These are phyloP conservation scores for Actinernus sp. DNA, from an alignment of 92 coral and sea anemone species.

Conservation along the genomic window DNA sequence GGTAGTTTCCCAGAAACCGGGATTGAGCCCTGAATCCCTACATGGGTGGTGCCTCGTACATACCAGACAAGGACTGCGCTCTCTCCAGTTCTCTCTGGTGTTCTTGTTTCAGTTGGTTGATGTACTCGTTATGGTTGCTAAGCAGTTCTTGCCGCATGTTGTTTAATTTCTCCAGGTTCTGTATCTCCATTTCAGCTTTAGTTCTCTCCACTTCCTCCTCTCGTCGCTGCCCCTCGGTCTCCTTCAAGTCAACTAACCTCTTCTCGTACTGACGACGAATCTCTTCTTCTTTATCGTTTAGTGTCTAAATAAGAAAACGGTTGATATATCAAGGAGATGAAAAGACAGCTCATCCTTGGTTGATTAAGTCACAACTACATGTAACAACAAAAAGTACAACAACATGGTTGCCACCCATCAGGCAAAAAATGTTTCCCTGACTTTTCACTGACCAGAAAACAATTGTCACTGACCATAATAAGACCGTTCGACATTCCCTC, in stretches of 20 bases:
- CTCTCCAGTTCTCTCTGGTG: slow-evolving; percentile 87
- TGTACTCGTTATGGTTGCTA: slow-evolving; percentile 59
- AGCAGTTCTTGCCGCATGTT: slow-evolving; percentile 62
- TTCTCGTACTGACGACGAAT: slow-evolving; percentile 84
- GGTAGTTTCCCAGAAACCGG: too few species aligned
- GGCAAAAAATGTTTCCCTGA: too few species aligned
- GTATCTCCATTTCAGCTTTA: slow-evolving; percentile 53
- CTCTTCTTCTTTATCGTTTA: slow-evolving; percentile 70
- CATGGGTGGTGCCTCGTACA: neutral
- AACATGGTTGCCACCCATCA: too few species aligned
- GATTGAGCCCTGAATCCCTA: too few species aligned
- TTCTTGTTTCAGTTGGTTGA: slow-evolving; percentile 82
- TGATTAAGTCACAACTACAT: too few species aligned
- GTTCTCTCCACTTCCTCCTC: slow-evolving; percentile 51
- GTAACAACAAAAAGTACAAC: too few species aligned
- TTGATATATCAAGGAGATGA: too few species aligned
- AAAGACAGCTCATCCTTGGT: too few species aligned
- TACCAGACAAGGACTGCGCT: slow-evolving; percentile 64
- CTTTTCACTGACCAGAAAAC: too few species aligned
- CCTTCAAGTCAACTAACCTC: slow-evolving; percentile 51
- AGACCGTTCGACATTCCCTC: too few species aligned
- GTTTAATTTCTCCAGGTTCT: slow-evolving; percentile 55
- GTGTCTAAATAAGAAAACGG: slow-evolving; percentile 57
- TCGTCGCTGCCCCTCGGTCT: slow-evolving; percentile 61
- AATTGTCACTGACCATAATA: too few species aligned